Conservation (phyloP, 2,888 invertebrate genomes). For the Trissolcus japonicus region DNA sequence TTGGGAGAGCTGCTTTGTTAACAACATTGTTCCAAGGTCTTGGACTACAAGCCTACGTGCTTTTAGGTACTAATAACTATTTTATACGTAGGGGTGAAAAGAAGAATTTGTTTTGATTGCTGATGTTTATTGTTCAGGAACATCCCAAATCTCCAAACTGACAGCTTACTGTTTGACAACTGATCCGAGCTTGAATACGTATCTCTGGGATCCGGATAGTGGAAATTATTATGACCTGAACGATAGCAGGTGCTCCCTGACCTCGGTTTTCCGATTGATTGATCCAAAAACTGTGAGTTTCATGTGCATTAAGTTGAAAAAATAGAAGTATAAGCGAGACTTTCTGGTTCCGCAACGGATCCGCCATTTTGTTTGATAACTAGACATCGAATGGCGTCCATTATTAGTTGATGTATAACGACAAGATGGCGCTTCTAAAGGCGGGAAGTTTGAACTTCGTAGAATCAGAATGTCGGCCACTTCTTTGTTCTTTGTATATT, state of each 20-base stretch:
- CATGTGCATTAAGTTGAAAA: background rate
- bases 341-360: too few species aligned
- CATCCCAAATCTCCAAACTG: conserved; percentile 71
- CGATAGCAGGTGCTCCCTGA: conserved; percentile 70
- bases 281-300: conserved; percentile 70
- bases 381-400: too few species aligned
- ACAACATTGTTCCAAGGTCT: conserved; percentile 68
- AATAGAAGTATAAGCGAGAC: background rate
- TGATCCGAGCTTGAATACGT: conserved; percentile 61
- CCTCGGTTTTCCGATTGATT: conserved; percentile 67
- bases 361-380: too few species aligned
- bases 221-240: conserved; percentile 68
- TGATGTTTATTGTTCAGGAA: conserved; percentile 60
- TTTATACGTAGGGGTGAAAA: background rate
- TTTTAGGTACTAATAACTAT: conserved; percentile 64
- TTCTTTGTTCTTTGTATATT: too few species aligned
- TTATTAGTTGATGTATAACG: too few species aligned
- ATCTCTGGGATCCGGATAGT: conserved; percentile 73
- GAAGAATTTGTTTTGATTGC: background rate
- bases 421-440: too few species aligned
- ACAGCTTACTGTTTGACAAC: conserved; percentile 70
- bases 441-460: too few species aligned
- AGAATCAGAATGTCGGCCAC: too few species aligned
- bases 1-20: conserved; percentile 71
- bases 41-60: conserved; percentile 67